Base-by-base conservation (phyloP, 2,797 vertebrate genomes). In the Thunnus albacares region DNA sequence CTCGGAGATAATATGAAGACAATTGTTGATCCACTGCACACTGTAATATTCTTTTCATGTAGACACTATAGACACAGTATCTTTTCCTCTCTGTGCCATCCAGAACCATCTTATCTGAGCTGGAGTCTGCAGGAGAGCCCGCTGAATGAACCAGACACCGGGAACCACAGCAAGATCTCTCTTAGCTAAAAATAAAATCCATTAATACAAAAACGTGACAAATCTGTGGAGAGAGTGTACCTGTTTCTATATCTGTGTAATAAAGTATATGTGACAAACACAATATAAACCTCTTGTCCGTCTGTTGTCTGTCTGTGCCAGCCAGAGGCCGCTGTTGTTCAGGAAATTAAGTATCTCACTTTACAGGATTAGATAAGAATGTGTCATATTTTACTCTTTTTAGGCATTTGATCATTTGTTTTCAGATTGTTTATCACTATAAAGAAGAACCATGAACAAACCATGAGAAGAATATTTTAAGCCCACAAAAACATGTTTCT, bases 31-130 rank as follows among this genome's bases (percentile, higher is more conserved):
- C 13, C 20, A n/a, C 11, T 12, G 5, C 53, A 3, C 13, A 43
- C 41, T 12, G 41, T 43, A 14, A 6, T n/a, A n/a, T 17, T 18
- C 20, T 8, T 30, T 49, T 63, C 49, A 18, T 59, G 41, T 2
- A 33, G 3, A 26, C 52, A 52, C 52, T 47, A 47, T 14, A 47
- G 15, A 47, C 28, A 6, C 18, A 2, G 15, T 2, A 7, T 77
- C 17, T 51, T 41, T 11, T 69, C n/a, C 60, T 52, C 55, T 83
- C 10, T 78, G 45, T 83, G 43, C 59, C 69, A 45, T 78, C 8
- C 85, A 95, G 94, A 82, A 6, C 74, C 2, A 12, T 82, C 1
- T 35, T 95, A 55, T 82, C 89, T 71, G 94, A 91, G 0, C 83
- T 96, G 62, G 77, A 89, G 43, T 78, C 83, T 1, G 35, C 79